Conservation (phyloP, 1,140 invertebrate genomes). For the Bombus consobrinus region DNA sequence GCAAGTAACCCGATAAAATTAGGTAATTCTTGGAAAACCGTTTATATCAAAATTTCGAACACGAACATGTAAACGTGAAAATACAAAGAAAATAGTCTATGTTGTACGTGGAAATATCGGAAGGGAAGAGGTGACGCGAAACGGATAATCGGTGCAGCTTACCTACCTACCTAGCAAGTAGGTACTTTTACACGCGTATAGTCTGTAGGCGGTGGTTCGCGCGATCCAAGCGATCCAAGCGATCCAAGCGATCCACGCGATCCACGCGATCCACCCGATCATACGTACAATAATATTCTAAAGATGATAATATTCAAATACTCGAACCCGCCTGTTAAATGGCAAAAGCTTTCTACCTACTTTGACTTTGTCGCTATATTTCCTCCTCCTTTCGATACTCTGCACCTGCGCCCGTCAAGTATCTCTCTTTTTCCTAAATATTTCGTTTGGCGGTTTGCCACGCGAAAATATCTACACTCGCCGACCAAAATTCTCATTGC, state of each 20-base stretch:
- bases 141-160: neutral
- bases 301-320: neutral
- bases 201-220: too few relatives aligned
- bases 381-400: neutral
- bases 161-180: slow-evolving; percentile 3
- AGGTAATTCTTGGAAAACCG: neutral
- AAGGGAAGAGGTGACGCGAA: neutral
- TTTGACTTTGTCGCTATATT: too few relatives aligned
- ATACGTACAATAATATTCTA: neutral
- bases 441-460: neutral
- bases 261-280: neutral
- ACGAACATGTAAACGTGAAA: too few relatives aligned
- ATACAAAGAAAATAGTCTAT: neutral
- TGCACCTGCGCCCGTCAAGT: neutral
- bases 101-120: neutral
- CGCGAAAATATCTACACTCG: too few relatives aligned
- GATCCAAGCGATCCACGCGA: too few relatives aligned
- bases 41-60: neutral
- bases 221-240: too few relatives aligned
- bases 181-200: neutral
- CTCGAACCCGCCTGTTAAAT: neutral
- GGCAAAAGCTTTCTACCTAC: too few relatives aligned
- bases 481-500: too few relatives aligned
- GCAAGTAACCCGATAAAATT: neutral
- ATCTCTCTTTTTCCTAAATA: neutral